Evolutionary conservation across 2,113 vertebrate species (phyloP).

Genomic region (Terrapene triunguis): DNA sequence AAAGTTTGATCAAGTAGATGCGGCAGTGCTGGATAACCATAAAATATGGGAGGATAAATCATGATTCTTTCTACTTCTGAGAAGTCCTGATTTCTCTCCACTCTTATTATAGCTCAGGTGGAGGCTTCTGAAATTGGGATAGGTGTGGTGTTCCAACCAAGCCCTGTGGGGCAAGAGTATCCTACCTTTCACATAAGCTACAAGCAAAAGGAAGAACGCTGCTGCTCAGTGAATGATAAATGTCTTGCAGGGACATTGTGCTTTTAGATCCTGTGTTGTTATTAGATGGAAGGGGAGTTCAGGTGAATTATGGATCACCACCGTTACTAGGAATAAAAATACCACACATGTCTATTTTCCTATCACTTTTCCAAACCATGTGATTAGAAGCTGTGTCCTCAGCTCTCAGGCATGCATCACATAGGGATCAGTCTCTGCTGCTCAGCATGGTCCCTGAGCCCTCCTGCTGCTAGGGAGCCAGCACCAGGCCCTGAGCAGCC

Average conservation of each 20-base stretch:
- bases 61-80: not conserved
- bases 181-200: not conserved
- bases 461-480: not conserved
- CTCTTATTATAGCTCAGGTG: accelerated
- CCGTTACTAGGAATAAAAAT: not conserved
- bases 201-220: not conserved
- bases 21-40: not conserved
- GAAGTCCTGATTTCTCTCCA: not conserved
- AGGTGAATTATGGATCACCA: not conserved
- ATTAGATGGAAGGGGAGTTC: not conserved
- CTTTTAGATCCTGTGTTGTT: not conserved
- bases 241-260: not conserved
- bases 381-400: not conserved
- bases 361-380: not conserved
- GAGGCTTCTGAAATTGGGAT: not conserved
- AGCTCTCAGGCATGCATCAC: not conserved
- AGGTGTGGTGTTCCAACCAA: not conserved
- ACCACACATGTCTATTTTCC: not conserved
- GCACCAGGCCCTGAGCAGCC: not conserved
- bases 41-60: accelerated
- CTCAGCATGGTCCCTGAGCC: not conserved
- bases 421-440: not conserved
- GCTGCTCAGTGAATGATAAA: accelerated
- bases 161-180: not conserved
- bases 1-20: not conserved